These are phyloP conservation scores for rabbit (Oryctolagus cuniculus) DNA, from an alignment of 2,113 vertebrate genomes.

Conservation along the genomic window mOryCun1.1 NC_091435.1:91013501-91014000, in stretches of 20 bases:
- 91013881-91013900: background rate
- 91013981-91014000: background rate
- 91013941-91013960: background rate
- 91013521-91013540: slow-evolving; percentile 41
- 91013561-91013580: slow-evolving; percentile 71
- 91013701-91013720: background rate
- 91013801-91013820: background rate
- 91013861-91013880: background rate
- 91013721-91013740: background rate
- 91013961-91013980: background rate
- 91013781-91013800: background rate
- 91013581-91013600: slow-evolving; percentile 68
- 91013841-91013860: background rate
- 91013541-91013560: slow-evolving; percentile 61
- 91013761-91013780: background rate
- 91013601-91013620: slow-evolving; percentile 62
- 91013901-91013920: background rate
- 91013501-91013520: slow-evolving; percentile 61
- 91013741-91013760: background rate
- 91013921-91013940: background rate
- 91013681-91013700: background rate
- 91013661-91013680: background rate
- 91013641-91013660: background rate
- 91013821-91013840: background rate
- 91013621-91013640: slow-evolving; percentile 18